These are phyloP conservation scores for Tenebrosternarchus preto DNA, from an alignment of 2,113 vertebrate genomes.

Conservation along the genomic window DNA sequence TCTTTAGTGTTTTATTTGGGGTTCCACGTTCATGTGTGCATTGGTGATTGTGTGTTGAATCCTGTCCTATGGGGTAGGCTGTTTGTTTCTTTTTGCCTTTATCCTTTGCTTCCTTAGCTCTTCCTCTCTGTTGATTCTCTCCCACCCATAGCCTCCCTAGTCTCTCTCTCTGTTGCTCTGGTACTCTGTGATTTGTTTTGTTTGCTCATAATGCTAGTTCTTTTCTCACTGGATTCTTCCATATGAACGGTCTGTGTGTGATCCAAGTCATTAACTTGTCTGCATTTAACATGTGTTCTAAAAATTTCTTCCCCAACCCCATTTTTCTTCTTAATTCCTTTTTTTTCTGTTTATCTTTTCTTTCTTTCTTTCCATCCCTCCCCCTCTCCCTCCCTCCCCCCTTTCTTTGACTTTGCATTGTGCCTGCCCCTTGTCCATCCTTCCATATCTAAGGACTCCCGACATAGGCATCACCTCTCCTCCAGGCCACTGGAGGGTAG, in stretches of 20 bases:
- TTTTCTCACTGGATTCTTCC: neutral
- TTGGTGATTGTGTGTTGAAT: too few species aligned
- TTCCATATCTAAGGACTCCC: conserved; percentile 61
- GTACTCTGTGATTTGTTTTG: neutral
- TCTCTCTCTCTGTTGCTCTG: neutral
- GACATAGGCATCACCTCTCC: conserved; percentile 53
- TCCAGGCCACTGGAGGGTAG: conserved; percentile 49
- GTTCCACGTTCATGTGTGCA: too few species aligned
- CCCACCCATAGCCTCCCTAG: too few species aligned
- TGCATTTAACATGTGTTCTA: conserved; percentile 1
- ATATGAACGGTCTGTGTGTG: conserved; percentile 10
- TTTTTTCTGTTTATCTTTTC: conserved; percentile 48
- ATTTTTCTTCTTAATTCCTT: neutral
- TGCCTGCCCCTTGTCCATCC: conserved; percentile 27
- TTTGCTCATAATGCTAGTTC: conserved; percentile 11
- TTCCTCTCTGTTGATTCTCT: conserved; percentile 1
- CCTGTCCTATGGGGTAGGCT: too few species aligned
- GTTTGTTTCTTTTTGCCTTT: too few species aligned
- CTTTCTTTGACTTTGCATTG: neutral
- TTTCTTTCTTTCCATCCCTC: conserved; percentile 27
- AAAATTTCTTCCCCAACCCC: conserved; percentile 37
- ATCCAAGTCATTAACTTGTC: neutral
- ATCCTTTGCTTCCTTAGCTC: neutral
- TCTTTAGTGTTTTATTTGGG: too few species aligned
- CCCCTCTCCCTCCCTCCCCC: conserved; percentile 37